Conservation (phyloP, 2,797 vertebrate genomes). For the Aratinga solstitialis region DNA sequence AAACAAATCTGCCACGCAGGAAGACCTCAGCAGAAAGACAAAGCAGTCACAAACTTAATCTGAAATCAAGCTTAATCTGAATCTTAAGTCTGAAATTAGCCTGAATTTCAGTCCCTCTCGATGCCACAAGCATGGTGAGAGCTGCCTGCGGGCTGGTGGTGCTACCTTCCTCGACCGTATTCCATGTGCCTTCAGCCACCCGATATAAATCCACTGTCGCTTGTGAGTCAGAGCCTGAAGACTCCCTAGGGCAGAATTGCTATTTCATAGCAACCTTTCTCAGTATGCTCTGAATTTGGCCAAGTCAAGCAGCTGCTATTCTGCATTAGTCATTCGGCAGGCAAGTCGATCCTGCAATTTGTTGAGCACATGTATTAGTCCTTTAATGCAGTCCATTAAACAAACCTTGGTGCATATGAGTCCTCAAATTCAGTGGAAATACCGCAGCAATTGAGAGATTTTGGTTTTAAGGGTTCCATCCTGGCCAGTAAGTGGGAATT, state of each 20-base stretch:
- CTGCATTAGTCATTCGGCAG: background rate
- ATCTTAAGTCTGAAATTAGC: background rate
- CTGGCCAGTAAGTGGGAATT: background rate
- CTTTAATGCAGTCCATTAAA: background rate
- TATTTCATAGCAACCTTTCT: background rate
- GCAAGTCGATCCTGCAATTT: background rate
- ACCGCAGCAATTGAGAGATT: background rate
- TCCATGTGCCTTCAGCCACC: background rate
- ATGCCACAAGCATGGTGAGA: fast-evolving
- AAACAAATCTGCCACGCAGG: background rate
- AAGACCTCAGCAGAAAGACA: background rate
- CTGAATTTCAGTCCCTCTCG: background rate
- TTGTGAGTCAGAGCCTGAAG: background rate
- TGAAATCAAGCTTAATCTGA: background rate
- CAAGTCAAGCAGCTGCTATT: background rate
- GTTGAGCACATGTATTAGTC: background rate
- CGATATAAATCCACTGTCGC: fast-evolving
- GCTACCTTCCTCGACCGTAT: background rate
- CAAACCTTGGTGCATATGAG: background rate
- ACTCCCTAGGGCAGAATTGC: background rate
- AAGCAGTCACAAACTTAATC: background rate
- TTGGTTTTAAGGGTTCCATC: background rate
- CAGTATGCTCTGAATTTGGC: background rate
- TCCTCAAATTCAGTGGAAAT: background rate
- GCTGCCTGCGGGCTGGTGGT: background rate